A percentile compares a stretch with the other conserved stretches of the same genome.
Conservation (phyloP, 2,113 vertebrate genomes). For the Hypocryptadius cinnamomeus region DNA sequence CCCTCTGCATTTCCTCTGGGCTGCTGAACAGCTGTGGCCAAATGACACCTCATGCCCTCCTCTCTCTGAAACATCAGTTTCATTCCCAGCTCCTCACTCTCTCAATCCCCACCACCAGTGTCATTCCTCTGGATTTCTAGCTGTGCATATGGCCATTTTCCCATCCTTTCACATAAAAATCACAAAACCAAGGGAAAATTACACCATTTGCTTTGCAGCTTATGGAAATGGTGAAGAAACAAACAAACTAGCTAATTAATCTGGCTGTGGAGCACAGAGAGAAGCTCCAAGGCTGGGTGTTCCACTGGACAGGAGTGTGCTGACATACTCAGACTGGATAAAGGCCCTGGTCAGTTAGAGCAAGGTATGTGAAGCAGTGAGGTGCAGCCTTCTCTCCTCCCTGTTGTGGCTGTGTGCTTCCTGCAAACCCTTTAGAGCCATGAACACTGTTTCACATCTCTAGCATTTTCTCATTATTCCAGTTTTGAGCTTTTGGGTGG, state of each 20-base stretch:
- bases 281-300: not conserved
- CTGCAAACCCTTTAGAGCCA: not conserved
- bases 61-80: not conserved
- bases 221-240: not conserved
- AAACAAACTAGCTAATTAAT: not conserved
- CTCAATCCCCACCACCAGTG: not conserved
- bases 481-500: accelerated
- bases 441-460: not conserved
- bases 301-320: not conserved
- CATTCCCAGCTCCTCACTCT: not conserved
- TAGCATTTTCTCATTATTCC: not conserved
- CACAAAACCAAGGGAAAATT: not conserved
- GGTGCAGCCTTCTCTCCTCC: not conserved
- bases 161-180: not conserved
- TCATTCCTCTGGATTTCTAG: not conserved
- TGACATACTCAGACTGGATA: not conserved
- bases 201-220: not conserved
- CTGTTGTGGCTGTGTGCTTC: not conserved
- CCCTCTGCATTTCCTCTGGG: not conserved
- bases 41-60: not conserved
- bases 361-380: accelerated
- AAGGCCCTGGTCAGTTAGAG: not conserved
- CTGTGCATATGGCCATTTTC: not conserved
- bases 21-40: not conserved
- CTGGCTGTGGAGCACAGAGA: not conserved